These are phyloP conservation scores for Rotaria socialis DNA, from an alignment of 2,888 invertebrate genomes.

Conservation along the genomic window DNA sequence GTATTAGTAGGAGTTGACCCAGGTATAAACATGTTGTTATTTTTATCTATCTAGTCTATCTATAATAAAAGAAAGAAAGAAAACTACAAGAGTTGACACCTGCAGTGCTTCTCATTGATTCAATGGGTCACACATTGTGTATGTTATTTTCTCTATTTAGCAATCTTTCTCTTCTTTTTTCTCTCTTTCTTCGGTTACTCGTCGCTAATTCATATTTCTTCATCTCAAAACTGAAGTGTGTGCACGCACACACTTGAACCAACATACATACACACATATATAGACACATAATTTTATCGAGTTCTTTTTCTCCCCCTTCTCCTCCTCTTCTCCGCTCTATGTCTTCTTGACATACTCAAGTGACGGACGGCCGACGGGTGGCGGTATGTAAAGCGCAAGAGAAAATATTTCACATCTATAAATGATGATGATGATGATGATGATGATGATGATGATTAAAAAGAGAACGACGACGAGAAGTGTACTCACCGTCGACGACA, in stretches of 20 bases:
- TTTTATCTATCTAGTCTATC: constrained; percentile 20
- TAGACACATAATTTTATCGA: constrained; percentile 3
- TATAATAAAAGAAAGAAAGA: neutral
- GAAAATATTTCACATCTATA: constrained; percentile 23
- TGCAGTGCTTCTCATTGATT: constrained; percentile 32
- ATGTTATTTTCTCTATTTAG: constrained; percentile 32
- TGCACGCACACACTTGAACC: constrained; percentile 27
- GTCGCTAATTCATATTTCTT: constrained; percentile 29
- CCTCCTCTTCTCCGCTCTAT: constrained; percentile 1
- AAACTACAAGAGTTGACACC: constrained; percentile 17
- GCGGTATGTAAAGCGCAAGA: constrained; percentile 1
- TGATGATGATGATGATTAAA: constrained; percentile 19
- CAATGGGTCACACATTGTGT: constrained; percentile 29
- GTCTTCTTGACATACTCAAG: constrained; percentile 32
- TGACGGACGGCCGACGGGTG: constrained; percentile 2
- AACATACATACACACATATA: constrained; percentile 1
- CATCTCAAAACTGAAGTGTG: constrained; percentile 22
- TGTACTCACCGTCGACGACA: constrained; percentile 20
- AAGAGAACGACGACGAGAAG: constrained; percentile 20
- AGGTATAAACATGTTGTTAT: constrained; percentile 13
- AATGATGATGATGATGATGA: constrained; percentile 1
- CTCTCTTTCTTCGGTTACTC: constrained; percentile 6
- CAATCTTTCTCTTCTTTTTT: constrained; percentile 19
- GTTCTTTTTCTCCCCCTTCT: neutral
- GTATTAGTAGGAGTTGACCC: neutral